These are phyloP conservation scores for Gnathonemus echidnorhynchus DNA, from an alignment of 2,113 vertebrate genomes.

Conservation along the genomic window DNA sequence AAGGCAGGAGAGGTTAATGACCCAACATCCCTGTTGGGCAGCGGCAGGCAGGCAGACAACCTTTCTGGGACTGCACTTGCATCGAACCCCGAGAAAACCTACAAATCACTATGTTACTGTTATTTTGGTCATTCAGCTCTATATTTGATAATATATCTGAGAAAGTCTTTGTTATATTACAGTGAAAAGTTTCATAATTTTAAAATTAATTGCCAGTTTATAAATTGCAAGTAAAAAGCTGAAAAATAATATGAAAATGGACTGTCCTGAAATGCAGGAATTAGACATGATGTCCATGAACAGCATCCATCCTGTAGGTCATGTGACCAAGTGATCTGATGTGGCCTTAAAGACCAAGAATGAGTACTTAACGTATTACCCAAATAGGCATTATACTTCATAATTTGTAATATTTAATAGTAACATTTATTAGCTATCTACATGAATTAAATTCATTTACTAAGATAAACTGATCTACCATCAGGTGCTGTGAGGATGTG, in stretches of 20 bases:
- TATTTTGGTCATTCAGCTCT: background rate
- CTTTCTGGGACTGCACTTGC: background rate
- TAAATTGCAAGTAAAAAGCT: background rate
- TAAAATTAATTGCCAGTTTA: background rate
- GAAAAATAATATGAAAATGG: background rate
- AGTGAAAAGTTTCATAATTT: background rate
- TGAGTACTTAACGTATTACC: background rate
- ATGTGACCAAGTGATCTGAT: background rate
- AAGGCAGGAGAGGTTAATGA: slow-evolving; percentile 15
- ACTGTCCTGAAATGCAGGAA: background rate
- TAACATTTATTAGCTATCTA: background rate
- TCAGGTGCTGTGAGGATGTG: background rate
- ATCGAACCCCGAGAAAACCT: background rate
- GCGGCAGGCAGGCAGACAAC: background rate
- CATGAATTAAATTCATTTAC: background rate
- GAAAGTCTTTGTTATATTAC: background rate
- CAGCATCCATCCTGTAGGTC: background rate
- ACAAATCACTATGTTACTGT: background rate
- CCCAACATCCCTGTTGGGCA: background rate
- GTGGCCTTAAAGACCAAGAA: background rate
- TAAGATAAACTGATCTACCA: background rate
- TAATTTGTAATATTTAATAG: background rate
- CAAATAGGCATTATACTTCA: background rate
- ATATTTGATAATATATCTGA: background rate
- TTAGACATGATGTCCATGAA: background rate